Evolutionary conservation across 2,113 vertebrate species (phyloP).

Genomic region (Anseranas semipalmata): DNA sequence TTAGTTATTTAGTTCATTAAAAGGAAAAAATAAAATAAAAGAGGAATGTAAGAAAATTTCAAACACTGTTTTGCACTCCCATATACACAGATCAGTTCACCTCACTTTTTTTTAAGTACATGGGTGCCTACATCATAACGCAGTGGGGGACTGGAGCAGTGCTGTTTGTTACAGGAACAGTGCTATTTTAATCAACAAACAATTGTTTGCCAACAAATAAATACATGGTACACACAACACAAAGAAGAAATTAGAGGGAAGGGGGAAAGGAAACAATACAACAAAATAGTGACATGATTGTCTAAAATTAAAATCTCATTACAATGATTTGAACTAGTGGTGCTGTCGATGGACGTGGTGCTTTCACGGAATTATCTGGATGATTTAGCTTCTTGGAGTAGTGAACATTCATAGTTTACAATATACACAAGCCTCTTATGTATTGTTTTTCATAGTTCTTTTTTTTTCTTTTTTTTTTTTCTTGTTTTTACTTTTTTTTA

Average conservation of each 20-base stretch:
- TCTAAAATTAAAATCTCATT: conserved; percentile 95
- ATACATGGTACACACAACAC: conserved; percentile 95
- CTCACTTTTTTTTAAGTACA: conserved; percentile 78
- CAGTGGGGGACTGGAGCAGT: conserved; percentile 90
- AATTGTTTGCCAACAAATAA: conserved; percentile 98
- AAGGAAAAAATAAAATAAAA: conserved; percentile 89
- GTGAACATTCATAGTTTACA: conserved; percentile 81
- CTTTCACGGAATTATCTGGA: conserved; percentile 70
- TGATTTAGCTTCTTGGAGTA: conserved; percentile 74
- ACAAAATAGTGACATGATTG: conserved; percentile 91
- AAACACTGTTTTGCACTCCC: conserved; percentile 92
- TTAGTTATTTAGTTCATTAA: conserved; percentile 92
- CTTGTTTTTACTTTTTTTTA: conserved; percentile 44
- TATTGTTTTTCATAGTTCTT: conserved; percentile 65
- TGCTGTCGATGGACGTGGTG: conserved; percentile 71
- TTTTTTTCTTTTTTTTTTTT: conserved; percentile 40
- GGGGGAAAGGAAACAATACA: conserved; percentile 71
- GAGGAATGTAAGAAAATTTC: conserved; percentile 90
- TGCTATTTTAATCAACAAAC: conserved; percentile 97
- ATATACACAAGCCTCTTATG: conserved; percentile 81
- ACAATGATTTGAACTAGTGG: conserved; percentile 91
- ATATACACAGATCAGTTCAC: conserved; percentile 87
- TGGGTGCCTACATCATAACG: conserved; percentile 75
- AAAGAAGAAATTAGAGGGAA: conserved; percentile 75
- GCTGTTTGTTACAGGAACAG: conserved; percentile 90